phyloP scores from a whole-genome alignment of 2,888 invertebrate species.

The Galerucella pusilla region DNA sequence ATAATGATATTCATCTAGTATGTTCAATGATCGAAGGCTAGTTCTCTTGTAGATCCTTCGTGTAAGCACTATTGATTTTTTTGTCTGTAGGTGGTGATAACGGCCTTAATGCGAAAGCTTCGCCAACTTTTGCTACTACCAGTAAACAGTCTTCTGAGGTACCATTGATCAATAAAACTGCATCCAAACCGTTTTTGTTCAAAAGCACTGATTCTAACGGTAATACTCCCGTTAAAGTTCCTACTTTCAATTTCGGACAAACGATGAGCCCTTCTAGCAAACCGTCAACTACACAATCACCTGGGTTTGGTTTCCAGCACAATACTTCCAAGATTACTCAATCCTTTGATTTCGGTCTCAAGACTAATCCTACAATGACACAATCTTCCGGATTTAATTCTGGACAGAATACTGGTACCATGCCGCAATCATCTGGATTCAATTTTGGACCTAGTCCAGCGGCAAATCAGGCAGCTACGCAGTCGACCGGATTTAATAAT shows the following conservation, averaged over 20 bases:
- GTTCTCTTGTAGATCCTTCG: no score
- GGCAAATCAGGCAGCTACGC: slow-evolving; percentile 23
- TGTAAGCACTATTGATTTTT: background rate
- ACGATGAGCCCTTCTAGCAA: slow-evolving; percentile 48
- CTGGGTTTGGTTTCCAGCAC: slow-evolving; percentile 1
- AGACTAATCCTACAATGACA: background rate
- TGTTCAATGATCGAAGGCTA: no score
- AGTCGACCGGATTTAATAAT: background rate
- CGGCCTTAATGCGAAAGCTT: slow-evolving; percentile 26
- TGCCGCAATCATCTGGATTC: slow-evolving; percentile 52
- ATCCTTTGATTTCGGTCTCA: background rate
- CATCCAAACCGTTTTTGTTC: slow-evolving; percentile 52
- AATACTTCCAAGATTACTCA: slow-evolving; percentile 8
- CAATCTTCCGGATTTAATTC: slow-evolving; percentile 26
- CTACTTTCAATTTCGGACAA: slow-evolving; percentile 56
- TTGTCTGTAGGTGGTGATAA: slow-evolving; percentile 22
- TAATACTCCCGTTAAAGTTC: slow-evolving; percentile 46
- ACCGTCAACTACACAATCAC: background rate
- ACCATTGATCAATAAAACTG: slow-evolving; percentile 33
- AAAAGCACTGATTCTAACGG: slow-evolving; percentile 34
- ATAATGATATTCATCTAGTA: no score
- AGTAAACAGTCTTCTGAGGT: slow-evolving; percentile 10
- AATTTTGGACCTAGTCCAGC: slow-evolving; percentile 58
- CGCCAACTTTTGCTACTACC: slow-evolving; percentile 30
- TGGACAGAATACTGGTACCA: slow-evolving; percentile 13